These are phyloP conservation scores for Lithophane socia DNA, from an alignment of 2,888 invertebrate species.

Conservation along the genomic window DNA sequence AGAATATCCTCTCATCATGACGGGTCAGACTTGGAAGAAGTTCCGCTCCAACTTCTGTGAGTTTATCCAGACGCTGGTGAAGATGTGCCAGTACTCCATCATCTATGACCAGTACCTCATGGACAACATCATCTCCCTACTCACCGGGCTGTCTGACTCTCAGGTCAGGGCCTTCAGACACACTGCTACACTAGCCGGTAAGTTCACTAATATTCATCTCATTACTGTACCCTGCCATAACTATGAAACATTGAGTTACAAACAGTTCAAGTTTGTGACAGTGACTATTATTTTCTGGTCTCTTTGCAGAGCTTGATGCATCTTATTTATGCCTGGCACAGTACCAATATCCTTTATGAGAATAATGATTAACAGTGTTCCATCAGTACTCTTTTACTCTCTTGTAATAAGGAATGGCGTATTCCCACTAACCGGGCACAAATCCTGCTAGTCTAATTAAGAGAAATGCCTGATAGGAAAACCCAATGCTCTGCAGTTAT, in stretches of 20 bases:
- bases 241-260: neutral
- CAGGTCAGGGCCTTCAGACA: constrained; percentile 98
- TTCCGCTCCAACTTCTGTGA: constrained; percentile 99
- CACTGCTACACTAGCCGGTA: constrained; percentile 97
- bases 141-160: constrained; percentile 99
- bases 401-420: neutral
- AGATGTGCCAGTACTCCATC: constrained; percentile 99
- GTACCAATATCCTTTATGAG: neutral
- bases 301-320: neutral
- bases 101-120: constrained; percentile 99
- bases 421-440: neutral
- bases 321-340: neutral
- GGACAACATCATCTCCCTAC: constrained; percentile 99
- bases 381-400: neutral
- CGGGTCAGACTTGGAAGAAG: constrained; percentile 99
- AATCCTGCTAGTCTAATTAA: neutral
- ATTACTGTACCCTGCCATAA: neutral
- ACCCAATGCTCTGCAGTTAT: neutral
- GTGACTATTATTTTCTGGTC: neutral
- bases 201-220: constrained; percentile 41
- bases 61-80: constrained; percentile 98
- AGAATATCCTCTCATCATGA: constrained; percentile 99
- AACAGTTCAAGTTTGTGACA: neutral
- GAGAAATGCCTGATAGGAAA: neutral
- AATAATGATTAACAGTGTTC: neutral